Conservation (phyloP, 2,113 vertebrate species). For the Spea bombifrons region DNA sequence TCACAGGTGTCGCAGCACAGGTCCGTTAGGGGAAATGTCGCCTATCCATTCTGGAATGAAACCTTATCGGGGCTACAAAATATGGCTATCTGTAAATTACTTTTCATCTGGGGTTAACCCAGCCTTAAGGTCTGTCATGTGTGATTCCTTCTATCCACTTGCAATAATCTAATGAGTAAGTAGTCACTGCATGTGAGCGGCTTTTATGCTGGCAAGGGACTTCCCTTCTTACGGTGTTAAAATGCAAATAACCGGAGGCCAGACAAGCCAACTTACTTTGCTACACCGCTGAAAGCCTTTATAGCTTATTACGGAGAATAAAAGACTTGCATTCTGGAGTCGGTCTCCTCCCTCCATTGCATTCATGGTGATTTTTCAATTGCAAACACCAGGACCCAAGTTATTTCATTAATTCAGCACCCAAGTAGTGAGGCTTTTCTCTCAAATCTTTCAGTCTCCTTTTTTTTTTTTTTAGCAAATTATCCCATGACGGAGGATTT, state of each 20-base stretch:
- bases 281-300: constrained; percentile 60
- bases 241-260: constrained; percentile 59
- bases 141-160: constrained; percentile 89
- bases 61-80: constrained; percentile 98
- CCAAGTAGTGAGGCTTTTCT: constrained; percentile 76
- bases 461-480: constrained; percentile 74
- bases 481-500: constrained; percentile 96
- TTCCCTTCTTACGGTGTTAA: constrained; percentile 60
- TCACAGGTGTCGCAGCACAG: constrained; percentile 99
- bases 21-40: constrained; percentile 98
- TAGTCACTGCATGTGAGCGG: constrained; percentile 66
- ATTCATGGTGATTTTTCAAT: constrained; percentile 80
- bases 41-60: constrained; percentile 99
- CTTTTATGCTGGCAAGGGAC: constrained; percentile 60
- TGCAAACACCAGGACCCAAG: constrained; percentile 72
- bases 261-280: constrained; percentile 54
- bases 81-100: constrained; percentile 99
- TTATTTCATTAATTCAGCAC: constrained; percentile 84
- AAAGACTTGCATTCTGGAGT: constrained; percentile 61
- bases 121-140: constrained; percentile 99
- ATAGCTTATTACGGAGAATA: constrained; percentile 64
- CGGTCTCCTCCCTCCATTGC: constrained; percentile 72
- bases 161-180: constrained; percentile 95
- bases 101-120: constrained; percentile 98
- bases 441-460: constrained; percentile 77